Evolutionary conservation across 92 coral and sea anemone genomes (phyloP).

Genomic region (Palythoa caribaeorum): DNA sequence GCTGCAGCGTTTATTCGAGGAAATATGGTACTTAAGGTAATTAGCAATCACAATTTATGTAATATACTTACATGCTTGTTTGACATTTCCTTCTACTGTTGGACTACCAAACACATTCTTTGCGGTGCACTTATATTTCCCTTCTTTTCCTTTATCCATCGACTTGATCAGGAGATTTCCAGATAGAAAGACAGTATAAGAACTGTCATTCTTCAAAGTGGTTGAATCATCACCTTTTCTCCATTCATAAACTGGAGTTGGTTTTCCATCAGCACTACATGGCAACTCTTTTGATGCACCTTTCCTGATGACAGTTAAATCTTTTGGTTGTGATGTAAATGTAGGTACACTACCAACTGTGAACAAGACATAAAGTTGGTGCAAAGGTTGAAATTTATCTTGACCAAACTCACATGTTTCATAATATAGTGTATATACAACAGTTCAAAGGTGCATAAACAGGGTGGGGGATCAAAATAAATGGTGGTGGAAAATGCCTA

Average conservation of each 20-base stretch:
- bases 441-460: too few species aligned
- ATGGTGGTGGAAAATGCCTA: too few species aligned
- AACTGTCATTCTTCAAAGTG: conserved; percentile 52
- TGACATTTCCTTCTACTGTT: conserved; percentile 41
- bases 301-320: conserved; percentile 18
- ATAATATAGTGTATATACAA: too few species aligned
- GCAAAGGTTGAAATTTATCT: neutral
- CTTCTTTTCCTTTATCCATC: conserved; percentile 45
- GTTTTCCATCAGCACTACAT: conserved; percentile 85
- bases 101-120: conserved; percentile 48
- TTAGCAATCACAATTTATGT: neutral
- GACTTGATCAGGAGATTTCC: conserved; percentile 75
- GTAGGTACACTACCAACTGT: conserved; percentile 72
- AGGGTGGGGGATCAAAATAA: too few species aligned
- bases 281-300: conserved; percentile 38
- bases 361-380: neutral
- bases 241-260: conserved; percentile 80
- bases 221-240: conserved; percentile 14
- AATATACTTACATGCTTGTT: conserved; percentile 78
- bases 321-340: conserved; percentile 51
- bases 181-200: conserved; percentile 51
- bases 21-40: too few species aligned
- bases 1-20: too few species aligned
- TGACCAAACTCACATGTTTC: neutral
- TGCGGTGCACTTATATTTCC: conserved; percentile 80